Percentiles rank a stretch among this genome's conserved stretches.
Evolutionary conservation across 2,797 vertebrate genomes (phyloP).

Genomic region (Alosa sapidissima): DNA sequence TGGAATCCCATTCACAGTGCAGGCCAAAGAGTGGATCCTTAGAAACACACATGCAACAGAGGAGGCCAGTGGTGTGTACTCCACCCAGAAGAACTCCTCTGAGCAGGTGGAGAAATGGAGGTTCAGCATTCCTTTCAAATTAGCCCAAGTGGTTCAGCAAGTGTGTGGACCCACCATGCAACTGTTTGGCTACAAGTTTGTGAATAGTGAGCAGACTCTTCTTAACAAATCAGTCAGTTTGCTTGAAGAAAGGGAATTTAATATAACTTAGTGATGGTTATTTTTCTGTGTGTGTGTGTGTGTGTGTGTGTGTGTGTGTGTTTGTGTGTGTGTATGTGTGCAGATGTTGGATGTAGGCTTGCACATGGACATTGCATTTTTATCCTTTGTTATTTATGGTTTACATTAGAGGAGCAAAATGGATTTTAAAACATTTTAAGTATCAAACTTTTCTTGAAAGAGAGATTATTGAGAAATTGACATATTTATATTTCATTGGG

Average conservation of each 20-base stretch:
- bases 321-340: not conserved
- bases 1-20: slow-evolving; percentile 75
- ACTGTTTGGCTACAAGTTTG: slow-evolving; percentile 82
- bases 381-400: not conserved
- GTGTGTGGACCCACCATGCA: slow-evolving; percentile 79
- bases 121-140: slow-evolving; percentile 82
- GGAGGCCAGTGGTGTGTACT: slow-evolving; percentile 75
- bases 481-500: not conserved
- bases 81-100: slow-evolving; percentile 84
- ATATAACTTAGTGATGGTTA: slow-evolving; percentile 26
- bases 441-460: not conserved
- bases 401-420: not conserved
- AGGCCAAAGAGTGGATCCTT: slow-evolving; percentile 82
- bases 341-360: not conserved
- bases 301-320: not conserved
- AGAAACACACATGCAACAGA: slow-evolving; percentile 77
- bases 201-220: slow-evolving; percentile 65
- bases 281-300: not conserved
- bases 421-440: not conserved
- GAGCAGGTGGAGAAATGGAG: slow-evolving; percentile 88
- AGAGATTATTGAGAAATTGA: not conserved
- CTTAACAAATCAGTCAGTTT: slow-evolving; percentile 81
- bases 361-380: not conserved
- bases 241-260: slow-evolving; percentile 75
- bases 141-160: slow-evolving; percentile 81